Evolutionary conservation across 2,888 invertebrate genomes (phyloP), one percentile per base, ranked within the genome.

Genomic region (Eupithecia insigniata): DNA sequence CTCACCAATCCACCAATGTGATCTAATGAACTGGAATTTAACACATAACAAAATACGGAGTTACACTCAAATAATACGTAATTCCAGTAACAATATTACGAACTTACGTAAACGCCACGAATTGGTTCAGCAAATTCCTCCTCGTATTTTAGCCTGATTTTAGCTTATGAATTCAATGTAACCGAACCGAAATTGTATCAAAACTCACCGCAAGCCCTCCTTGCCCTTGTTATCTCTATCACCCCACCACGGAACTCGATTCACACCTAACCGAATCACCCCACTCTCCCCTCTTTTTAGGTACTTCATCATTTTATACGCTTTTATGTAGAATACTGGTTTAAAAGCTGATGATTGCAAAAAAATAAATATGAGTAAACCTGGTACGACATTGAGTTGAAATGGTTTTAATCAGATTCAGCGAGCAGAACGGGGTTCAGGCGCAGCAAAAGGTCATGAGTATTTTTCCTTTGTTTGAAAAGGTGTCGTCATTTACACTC

Each of bases 241-340:
- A 71, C 66, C 67, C n/a, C 67, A 51, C 71, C 66, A 66, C 66
- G 70, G 66, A 72, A 75, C 73, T 66, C 70, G 70, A 71, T 73
- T 74, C 73, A 66, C 71, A 73, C 76, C 62, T 69, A 72, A 67
- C 73, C 70, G 72, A 70, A 71, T 72, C 68, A 74, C 67, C 67
- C 67, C 67, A 67, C 75, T 68, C 67, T 67, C 61, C 67, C 66
- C 67, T 69, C 43, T 66, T 34, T 51, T 72, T 66, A 55, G 12
- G 26, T 26, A 55, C 26, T 26, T 55, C 51, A 10, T 10, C 12
- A 14, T 1, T 55, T 55, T 26, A 26, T 55, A 32, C 32, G 34
- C 12, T 30, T 61, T 34, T 18, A 62, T 10, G n/a, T 62, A 18
- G 61, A 34, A 34, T 22, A 1, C 22, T 51, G 22, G 22, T 22